These are phyloP conservation scores for Stictocephala bisonia DNA, from an alignment of 2,888 invertebrate species.

Conservation along the genomic window DNA sequence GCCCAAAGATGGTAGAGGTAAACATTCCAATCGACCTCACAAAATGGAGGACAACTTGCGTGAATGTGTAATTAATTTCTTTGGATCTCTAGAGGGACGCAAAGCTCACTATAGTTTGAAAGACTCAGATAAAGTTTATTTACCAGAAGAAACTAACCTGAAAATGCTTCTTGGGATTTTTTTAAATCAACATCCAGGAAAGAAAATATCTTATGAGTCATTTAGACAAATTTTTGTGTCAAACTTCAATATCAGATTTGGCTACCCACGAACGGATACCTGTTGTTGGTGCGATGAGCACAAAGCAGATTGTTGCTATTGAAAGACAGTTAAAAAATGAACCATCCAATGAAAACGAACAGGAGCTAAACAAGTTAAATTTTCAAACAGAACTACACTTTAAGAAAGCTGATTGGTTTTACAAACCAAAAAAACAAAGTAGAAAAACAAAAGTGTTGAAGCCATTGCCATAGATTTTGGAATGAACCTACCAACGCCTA, in stretches of 20 bases:
- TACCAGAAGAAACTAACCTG: neutral
- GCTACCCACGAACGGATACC: constrained; percentile 7
- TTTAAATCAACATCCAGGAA: neutral
- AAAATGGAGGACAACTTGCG: neutral
- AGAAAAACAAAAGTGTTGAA: neutral
- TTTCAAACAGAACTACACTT: constrained; percentile 3
- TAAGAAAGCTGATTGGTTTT: constrained; percentile 1
- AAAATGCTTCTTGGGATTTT: constrained; percentile 9
- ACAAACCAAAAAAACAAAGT: neutral
- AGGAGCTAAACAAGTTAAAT: neutral
- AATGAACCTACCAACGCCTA: neutral
- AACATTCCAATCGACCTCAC: constrained; percentile 32
- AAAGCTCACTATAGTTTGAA: constrained; percentile 36
- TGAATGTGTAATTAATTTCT: neutral
- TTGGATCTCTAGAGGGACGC: constrained; percentile 24
- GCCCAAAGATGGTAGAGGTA: constrained; percentile 22
- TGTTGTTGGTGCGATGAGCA: neutral
- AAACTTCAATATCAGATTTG: neutral
- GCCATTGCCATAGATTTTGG: constrained; percentile 25
- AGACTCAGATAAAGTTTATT: constrained; percentile 25
- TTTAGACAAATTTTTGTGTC: constrained; percentile 23
- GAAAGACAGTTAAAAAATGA: constrained; percentile 21
- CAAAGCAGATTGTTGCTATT: neutral
- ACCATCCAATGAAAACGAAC: neutral
- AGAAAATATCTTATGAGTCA: constrained; percentile 15